Evolutionary conservation across 2,888 invertebrate genomes (phyloP), one percentile per base, ranked within the genome.

Genomic region (Leistus spinibarbis): DNA sequence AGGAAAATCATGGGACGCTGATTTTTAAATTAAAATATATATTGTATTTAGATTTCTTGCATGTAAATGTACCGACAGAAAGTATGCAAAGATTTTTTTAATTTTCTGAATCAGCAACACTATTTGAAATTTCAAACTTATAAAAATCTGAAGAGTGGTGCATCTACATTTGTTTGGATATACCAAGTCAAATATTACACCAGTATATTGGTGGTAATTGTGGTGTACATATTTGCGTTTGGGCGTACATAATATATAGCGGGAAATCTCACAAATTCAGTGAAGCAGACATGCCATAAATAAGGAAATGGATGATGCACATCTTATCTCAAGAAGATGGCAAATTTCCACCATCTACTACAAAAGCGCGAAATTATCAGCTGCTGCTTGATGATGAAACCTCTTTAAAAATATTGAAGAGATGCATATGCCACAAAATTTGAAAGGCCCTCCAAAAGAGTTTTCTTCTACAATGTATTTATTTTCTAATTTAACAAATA

Each of bases 81-180:
- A 54, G 20, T 13, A 17, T 56, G 9, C 20, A 54, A 16, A 9
- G 22, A 13, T 22, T 68, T 9, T 22, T 22, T n/a, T 22, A n/a
- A 10, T 22, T 68, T 68, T 68, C 22, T 68, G 13, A 54, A 68
- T 68, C 17, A 56, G 5, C 68, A 68, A n/a, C 56, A 23, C 54
- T n/a, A 22, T 68, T 3, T 19, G 5, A 54, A 54, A 54, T 22
- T 22, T 22, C 54, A 68, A 13, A 22, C 3, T 9, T 23, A 10
- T 1, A 10, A 23, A 19, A 10, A 4, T 27, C 27, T 2, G 2
- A 54, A 9, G 68, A 68, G n/a, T 68, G 68, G 56, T 54, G 54
- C n/a, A 17, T 68, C 10, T 68, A 54, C 17, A 67, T 54, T 22
- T 17, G 17, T 7, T 16, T n/a, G 1, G 54, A 68, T 56, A 68